phyloP scores from a whole-genome alignment of 2,797 vertebrate genomes.

The Microctenopoma steveboyesi region DNA sequence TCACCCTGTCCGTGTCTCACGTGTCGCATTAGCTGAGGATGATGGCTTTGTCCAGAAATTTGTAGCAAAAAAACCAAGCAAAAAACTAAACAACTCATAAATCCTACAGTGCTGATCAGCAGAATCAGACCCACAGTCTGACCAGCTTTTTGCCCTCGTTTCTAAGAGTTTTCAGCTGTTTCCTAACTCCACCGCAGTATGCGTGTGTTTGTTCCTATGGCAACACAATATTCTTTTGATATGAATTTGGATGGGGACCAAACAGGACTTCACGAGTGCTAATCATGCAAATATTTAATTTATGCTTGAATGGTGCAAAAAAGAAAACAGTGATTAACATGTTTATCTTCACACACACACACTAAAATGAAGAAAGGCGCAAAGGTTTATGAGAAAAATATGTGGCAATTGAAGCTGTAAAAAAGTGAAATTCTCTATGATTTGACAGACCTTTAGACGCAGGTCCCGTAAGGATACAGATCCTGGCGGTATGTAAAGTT shows the following conservation, averaged over 20 bases:
- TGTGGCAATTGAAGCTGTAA: background rate
- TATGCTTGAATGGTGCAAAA: slow-evolving; percentile 17
- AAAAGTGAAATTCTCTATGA: slow-evolving; percentile 2
- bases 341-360: slow-evolving; percentile 19
- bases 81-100: background rate
- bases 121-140: slow-evolving; percentile 7
- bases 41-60: too few relatives aligned
- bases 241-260: slow-evolving; percentile 24
- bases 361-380: background rate
- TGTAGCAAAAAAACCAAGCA: too few relatives aligned
- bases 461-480: background rate
- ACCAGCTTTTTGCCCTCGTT: background rate
- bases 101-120: slow-evolving; percentile 4
- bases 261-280: slow-evolving; percentile 17
- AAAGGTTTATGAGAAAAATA: background rate
- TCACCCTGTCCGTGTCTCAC: too few relatives aligned
- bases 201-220: slow-evolving; percentile 37
- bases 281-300: slow-evolving; percentile 38
- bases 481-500: background rate
- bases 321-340: slow-evolving; percentile 17
- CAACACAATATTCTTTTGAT: slow-evolving; percentile 31
- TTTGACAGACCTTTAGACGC: slow-evolving; percentile 6
- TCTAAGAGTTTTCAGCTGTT: slow-evolving; percentile 37
- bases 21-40: too few relatives aligned
- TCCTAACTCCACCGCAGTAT: slow-evolving; percentile 18